Evolutionary conservation across 2,797 vertebrate genomes (phyloP).

Genomic region (Petrocephalus schoutedeni): DNA sequence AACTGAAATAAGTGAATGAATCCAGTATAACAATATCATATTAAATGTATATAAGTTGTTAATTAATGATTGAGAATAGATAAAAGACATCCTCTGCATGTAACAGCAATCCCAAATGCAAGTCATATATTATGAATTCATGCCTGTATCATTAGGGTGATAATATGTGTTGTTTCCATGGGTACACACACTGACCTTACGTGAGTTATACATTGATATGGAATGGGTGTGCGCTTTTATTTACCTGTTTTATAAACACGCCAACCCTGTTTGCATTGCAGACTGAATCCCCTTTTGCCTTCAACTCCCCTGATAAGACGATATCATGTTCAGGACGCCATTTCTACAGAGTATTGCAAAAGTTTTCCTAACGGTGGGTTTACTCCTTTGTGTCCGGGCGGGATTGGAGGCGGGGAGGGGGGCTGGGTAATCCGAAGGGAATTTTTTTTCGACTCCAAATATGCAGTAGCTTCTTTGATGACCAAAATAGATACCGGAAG

Average conservation of each 20-base stretch:
- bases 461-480: conserved; percentile 47
- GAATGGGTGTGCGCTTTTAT: background rate
- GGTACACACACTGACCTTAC: background rate
- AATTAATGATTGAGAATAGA: background rate
- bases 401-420: background rate
- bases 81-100: background rate
- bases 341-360: conserved; percentile 39
- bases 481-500: conserved; percentile 50
- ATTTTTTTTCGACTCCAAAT: conserved; percentile 34
- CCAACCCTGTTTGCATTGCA: background rate
- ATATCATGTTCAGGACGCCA: conserved; percentile 43
- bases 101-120: background rate
- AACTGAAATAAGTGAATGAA: background rate
- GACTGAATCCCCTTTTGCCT: background rate
- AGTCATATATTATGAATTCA: background rate
- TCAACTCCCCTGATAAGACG: conserved; percentile 36
- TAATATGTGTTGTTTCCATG: background rate
- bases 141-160: background rate
- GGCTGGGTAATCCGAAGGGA: conserved; percentile 35
- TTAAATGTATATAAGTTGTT: background rate
- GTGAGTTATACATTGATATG: background rate
- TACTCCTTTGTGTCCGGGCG: conserved; percentile 32
- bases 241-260: background rate
- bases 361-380: conserved; percentile 38
- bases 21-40: background rate